A percentile compares a stretch with the other conserved stretches of the same genome.
Conservation (phyloP, 2,797 vertebrate genomes). For the Aplochiton taeniatus region DNA sequence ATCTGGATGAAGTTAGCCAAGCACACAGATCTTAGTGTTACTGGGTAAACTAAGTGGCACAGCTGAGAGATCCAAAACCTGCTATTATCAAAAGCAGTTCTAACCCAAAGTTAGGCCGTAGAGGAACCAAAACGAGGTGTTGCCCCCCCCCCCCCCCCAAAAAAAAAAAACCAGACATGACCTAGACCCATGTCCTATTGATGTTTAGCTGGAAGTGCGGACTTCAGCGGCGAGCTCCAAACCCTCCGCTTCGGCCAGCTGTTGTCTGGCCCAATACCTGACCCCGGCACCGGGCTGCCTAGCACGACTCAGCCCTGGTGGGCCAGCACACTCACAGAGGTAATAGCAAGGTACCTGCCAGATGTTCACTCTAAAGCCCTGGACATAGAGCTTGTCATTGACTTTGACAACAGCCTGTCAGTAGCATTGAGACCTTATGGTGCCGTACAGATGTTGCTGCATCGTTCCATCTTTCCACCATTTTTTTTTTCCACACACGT, state of each 20-base stretch:
- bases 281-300: constrained; percentile 40
- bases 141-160: no score
- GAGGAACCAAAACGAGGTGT: no score
- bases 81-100: constrained; percentile 9
- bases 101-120: no score
- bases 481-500: constrained; percentile 5
- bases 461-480: neutral
- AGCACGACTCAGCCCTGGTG: constrained; percentile 47
- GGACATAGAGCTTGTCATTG: constrained; percentile 45
- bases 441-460: constrained; percentile 25
- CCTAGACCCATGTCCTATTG: neutral
- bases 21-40: constrained; percentile 56
- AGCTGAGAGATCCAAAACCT: constrained; percentile 40
- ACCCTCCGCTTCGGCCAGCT: constrained; percentile 30
- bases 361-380: constrained; percentile 57
- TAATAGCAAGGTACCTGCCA: constrained; percentile 56
- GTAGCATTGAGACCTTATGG: constrained; percentile 16
- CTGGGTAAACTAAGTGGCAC: constrained; percentile 35
- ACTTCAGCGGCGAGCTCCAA: neutral
- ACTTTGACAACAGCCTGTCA: constrained; percentile 27
- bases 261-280: constrained; percentile 27
- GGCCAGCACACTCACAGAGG: constrained; percentile 46
- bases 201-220: neutral
- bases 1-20: constrained; percentile 68
- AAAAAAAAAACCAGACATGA: neutral